Conservation (phyloP, 2,113 vertebrate genomes). For the Helogale parvula region DNA sequence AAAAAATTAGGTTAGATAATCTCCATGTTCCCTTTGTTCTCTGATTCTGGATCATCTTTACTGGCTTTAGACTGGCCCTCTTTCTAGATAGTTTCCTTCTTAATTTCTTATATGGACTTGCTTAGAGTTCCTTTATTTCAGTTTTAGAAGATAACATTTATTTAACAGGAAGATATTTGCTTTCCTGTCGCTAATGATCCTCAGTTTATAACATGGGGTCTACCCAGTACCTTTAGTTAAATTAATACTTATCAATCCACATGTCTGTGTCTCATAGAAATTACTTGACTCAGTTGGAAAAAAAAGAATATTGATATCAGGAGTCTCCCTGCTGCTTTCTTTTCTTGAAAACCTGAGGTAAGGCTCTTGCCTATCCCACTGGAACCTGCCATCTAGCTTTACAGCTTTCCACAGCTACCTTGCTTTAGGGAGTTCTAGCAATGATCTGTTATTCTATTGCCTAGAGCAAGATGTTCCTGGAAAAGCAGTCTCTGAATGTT, state of each 20-base stretch:
- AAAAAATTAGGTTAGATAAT: not conserved
- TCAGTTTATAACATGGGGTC: not conserved
- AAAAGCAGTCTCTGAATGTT: constrained; percentile 9
- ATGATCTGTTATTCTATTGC: not conserved
- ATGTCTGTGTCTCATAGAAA: not conserved
- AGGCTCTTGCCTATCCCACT: not conserved
- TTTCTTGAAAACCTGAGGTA: constrained; percentile 26
- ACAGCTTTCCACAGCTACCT: not conserved
- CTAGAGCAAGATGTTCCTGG: constrained; percentile 60
- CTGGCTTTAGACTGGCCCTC: not conserved
- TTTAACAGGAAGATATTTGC: not conserved
- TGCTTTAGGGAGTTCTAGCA: constrained; percentile 49
- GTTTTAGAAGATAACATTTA: constrained; percentile 33
- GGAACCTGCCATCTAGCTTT: not conserved
- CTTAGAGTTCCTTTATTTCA: not conserved
- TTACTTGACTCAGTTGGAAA: not conserved
- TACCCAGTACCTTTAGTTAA: not conserved
- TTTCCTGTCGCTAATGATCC: not conserved
- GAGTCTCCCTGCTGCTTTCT: not conserved
- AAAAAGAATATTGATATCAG: not conserved
- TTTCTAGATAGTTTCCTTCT: constrained; percentile 7
- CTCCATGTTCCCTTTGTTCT: not conserved
- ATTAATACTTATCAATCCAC: not conserved
- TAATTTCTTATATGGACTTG: not conserved
- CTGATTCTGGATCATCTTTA: not conserved